Evolutionary conservation across 1,140 invertebrate genomes (phyloP).

Genomic region (Calephelis virginiensis): DNA sequence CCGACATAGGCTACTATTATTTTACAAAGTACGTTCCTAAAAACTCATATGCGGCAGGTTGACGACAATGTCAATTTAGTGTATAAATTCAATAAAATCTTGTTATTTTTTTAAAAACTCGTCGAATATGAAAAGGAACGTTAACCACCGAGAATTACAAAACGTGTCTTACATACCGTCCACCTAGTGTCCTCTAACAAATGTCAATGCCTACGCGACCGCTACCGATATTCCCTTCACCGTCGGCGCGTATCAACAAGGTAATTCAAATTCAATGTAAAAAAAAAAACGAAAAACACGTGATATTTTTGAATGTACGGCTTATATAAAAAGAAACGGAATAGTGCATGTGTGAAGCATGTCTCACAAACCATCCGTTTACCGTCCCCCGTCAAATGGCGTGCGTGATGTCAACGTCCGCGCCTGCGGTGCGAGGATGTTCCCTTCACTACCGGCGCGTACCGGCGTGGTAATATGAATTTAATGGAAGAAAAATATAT

Average conservation of each 20-base stretch:
- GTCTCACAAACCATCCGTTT: constrained; percentile 18
- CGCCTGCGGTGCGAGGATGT: constrained; percentile 26
- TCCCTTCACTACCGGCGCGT: no score
- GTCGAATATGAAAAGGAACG: background rate
- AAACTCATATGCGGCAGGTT: no score
- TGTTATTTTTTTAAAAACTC: background rate
- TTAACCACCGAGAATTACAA: no score
- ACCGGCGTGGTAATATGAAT: no score
- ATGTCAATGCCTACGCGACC: background rate
- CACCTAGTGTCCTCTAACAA: no score
- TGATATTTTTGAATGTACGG: background rate
- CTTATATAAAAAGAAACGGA: background rate
- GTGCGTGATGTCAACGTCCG: constrained; percentile 42
- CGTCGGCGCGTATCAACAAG: background rate
- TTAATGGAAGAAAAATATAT: no score
- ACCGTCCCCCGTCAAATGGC: constrained; percentile 33
- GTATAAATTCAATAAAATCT: no score
- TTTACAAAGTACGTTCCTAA: no score
- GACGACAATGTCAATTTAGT: no score
- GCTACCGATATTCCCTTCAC: background rate
- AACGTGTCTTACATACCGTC: no score
- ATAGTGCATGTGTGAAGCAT: background rate
- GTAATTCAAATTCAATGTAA: constrained; percentile 1
- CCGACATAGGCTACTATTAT: no score
- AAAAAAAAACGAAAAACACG: background rate